Conservation (phyloP, 2,797 vertebrate genomes). For the Tenualosa ilisha region DNA sequence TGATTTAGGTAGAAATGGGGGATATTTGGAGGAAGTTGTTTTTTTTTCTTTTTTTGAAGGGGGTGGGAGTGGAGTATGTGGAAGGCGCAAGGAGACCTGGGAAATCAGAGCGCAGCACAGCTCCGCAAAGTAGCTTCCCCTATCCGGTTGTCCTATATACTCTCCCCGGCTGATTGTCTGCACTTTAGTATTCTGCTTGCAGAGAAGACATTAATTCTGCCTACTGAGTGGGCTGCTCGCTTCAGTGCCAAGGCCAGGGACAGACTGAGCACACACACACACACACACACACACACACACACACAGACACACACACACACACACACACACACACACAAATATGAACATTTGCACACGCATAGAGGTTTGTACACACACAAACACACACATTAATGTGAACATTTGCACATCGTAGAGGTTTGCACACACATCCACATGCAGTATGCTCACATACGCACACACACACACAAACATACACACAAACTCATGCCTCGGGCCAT, state of each 20-base stretch:
- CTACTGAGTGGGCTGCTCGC: conserved; percentile 29
- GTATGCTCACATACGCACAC: background rate
- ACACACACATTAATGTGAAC: background rate
- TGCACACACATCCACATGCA: background rate
- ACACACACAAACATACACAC: conserved; percentile 35
- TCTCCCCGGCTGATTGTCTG: conserved; percentile 43
- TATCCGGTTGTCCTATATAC: conserved; percentile 51
- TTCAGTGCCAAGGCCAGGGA: conserved; percentile 69
- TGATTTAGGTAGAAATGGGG: conserved; percentile 44
- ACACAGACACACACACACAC: conserved; percentile 5
- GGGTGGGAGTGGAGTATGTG: background rate
- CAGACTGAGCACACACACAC: conserved; percentile 31
- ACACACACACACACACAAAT: background rate
- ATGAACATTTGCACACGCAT: background rate
- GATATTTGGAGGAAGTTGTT: background rate
- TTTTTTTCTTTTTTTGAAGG: conserved; percentile 21
- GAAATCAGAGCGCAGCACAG: conserved; percentile 65
- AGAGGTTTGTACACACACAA: background rate
- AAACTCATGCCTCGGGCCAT: conserved; percentile 42
- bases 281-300: conserved; percentile 7
- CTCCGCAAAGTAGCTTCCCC: conserved; percentile 58
- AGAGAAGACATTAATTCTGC: conserved; percentile 42
- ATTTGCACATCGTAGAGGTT: background rate
- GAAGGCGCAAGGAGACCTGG: conserved; percentile 53
- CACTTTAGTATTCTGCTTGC: conserved; percentile 44